Conservation (phyloP, 2,888 invertebrate genomes). For the Sabellastarte sp. region DNA sequence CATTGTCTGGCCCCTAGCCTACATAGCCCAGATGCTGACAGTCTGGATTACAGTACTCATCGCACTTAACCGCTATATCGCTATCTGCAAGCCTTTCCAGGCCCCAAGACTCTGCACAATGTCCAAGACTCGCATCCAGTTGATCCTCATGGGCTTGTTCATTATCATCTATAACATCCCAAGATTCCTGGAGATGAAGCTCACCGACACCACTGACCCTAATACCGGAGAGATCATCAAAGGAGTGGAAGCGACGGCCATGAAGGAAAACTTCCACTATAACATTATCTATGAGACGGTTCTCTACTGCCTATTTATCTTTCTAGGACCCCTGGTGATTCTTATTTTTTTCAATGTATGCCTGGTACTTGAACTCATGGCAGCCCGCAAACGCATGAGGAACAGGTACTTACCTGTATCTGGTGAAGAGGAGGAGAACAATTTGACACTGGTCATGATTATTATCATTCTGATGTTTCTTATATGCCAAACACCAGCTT, state of each 20-base stretch:
- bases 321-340: conserved; percentile 30
- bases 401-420: conserved; percentile 19
- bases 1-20: conserved; percentile 29
- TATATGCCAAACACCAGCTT: conserved; percentile 33
- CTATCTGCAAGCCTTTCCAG: conserved; percentile 33
- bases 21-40: conserved; percentile 31
- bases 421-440: conserved; percentile 28
- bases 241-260: conserved; percentile 1
- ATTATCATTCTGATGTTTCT: conserved; percentile 32
- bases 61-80: conserved; percentile 33
- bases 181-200: conserved; percentile 24
- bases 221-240: conserved; percentile 8
- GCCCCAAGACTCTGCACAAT: conserved; percentile 26
- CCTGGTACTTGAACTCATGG: conserved; percentile 24
- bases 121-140: conserved; percentile 23
- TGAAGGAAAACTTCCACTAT: conserved; percentile 20
- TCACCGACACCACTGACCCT: conserved; percentile 7
- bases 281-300: conserved; percentile 29
- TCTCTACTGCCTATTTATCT: conserved; percentile 30
- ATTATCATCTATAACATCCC: conserved; percentile 30
- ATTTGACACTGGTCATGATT: conserved; percentile 33
- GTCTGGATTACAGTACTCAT: conserved; percentile 36
- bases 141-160: conserved; percentile 15
- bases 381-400: conserved; percentile 21
- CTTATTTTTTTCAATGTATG: conserved; percentile 28